phyloP scores from a whole-genome alignment of 2,888 invertebrate genomes.

The Ophion costatus region DNA sequence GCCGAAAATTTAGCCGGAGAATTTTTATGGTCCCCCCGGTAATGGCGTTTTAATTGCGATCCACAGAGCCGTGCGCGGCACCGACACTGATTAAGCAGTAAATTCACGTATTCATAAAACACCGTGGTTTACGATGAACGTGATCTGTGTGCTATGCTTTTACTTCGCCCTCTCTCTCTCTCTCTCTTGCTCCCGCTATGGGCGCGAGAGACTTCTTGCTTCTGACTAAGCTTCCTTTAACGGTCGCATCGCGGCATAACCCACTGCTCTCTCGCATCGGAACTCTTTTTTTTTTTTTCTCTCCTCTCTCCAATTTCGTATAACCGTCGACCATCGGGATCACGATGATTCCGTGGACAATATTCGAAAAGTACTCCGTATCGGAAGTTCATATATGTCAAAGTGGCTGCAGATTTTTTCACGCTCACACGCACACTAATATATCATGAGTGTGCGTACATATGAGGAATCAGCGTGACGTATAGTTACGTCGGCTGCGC shows the following conservation, averaged over 20 bases:
- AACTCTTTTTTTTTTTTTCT: conserved; percentile 1
- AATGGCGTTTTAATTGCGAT: conserved; percentile 80
- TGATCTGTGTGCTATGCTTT: conserved; percentile 62
- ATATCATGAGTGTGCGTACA: conserved; percentile 1
- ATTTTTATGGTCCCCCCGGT: conserved; percentile 76
- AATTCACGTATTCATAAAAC: conserved; percentile 79
- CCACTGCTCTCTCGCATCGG: neutral
- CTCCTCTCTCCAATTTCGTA: neutral
- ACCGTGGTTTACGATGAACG: conserved; percentile 75
- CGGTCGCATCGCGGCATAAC: neutral
- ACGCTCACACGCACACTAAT: neutral
- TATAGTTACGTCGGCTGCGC: conserved; percentile 34
- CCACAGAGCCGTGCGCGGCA: conserved; percentile 67
- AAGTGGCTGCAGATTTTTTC: neutral
- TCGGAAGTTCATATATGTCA: conserved; percentile 45
- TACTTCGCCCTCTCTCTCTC: conserved; percentile 15
- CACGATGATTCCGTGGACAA: too few relatives aligned
- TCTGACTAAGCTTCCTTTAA: conserved; percentile 38
- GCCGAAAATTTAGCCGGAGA: conserved; percentile 74
- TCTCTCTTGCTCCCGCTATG: conserved; percentile 17
- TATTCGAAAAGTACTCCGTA: too few relatives aligned
- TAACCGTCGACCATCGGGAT: neutral
- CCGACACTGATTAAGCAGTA: conserved; percentile 79
- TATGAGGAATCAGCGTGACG: conserved; percentile 17
- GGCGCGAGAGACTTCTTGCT: conserved; percentile 31